Percentiles rank a stretch among this genome's conserved stretches.
Conservation (phyloP, 2,888 invertebrate genomes). For the Coleophora flavipennella region DNA sequence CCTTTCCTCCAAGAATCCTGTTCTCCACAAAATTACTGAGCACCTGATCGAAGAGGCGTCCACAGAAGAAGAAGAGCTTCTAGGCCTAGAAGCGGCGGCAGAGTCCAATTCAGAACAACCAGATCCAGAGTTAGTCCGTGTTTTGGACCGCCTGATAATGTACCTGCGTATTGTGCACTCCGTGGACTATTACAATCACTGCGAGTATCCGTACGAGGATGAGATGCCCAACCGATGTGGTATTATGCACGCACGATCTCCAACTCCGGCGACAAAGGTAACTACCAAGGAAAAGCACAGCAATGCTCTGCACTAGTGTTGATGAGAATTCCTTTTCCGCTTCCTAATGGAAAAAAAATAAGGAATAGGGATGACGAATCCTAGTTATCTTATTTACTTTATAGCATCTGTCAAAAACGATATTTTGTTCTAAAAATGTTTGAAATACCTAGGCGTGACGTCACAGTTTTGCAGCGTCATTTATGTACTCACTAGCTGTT, state of each 20-base stretch:
- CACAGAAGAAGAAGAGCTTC: slow-evolving; percentile 96
- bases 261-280: slow-evolving; percentile 86
- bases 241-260: slow-evolving; percentile 96
- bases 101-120: slow-evolving; percentile 40
- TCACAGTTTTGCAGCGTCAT: too few species aligned
- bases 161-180: slow-evolving; percentile 98
- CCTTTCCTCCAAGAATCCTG: slow-evolving; percentile 89
- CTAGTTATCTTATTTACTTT: too few species aligned
- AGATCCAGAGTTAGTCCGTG: slow-evolving; percentile 72
- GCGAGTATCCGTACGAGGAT: slow-evolving; percentile 99
- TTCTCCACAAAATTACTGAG: slow-evolving; percentile 96
- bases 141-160: slow-evolving; percentile 85
- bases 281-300: too few species aligned
- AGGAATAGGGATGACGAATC: too few species aligned
- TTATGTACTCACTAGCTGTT: too few species aligned
- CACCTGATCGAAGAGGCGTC: slow-evolving; percentile 98
- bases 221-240: slow-evolving; percentile 99
- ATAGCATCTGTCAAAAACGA: too few species aligned
- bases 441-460: too few species aligned
- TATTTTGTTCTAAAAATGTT: too few species aligned
- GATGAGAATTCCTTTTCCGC: too few species aligned
- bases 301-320: too few species aligned
- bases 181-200: slow-evolving; percentile 98
- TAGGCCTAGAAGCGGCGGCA: slow-evolving; percentile 75
- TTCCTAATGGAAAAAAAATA: too few species aligned